Evolutionary conservation across 1,140 invertebrate genomes (phyloP).

Genomic region (Drosophila kepulauana): DNA sequence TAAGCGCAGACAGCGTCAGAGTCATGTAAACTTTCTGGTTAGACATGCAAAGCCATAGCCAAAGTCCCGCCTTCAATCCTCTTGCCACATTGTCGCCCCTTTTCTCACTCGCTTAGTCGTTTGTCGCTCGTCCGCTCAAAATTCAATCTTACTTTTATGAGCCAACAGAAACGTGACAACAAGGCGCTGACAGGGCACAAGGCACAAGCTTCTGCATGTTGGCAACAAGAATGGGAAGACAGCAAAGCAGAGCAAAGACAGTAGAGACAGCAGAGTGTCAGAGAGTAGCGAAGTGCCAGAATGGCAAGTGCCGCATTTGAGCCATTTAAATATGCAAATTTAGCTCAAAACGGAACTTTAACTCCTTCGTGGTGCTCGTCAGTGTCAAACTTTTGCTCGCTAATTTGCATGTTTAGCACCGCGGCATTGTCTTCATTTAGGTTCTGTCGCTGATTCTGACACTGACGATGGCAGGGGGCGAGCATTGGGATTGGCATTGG

Average conservation of each 20-base stretch:
- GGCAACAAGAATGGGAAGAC: neutral
- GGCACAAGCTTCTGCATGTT: slow-evolving; percentile 38
- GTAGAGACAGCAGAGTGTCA: neutral
- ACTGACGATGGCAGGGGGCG: neutral
- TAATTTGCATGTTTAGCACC: slow-evolving; percentile 77
- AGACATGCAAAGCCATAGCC: slow-evolving; percentile 57
- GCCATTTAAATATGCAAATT: slow-evolving; percentile 83
- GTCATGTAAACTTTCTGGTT: slow-evolving; percentile 55
- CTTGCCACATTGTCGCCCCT: neutral
- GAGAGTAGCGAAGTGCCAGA: slow-evolving; percentile 3
- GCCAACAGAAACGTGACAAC: slow-evolving; percentile 79
- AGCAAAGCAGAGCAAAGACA: neutral
- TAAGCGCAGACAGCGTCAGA: slow-evolving; percentile 57
- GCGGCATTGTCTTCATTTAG: slow-evolving; percentile 64
- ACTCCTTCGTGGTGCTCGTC: slow-evolving; percentile 63
- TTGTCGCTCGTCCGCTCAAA: slow-evolving; percentile 68
- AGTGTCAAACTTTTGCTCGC: slow-evolving; percentile 63
- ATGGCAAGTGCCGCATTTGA: slow-evolving; percentile 73
- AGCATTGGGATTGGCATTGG: slow-evolving; percentile 18
- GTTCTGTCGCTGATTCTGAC: neutral
- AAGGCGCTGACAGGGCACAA: slow-evolving; percentile 60
- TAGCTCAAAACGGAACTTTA: slow-evolving; percentile 72
- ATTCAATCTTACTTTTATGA: slow-evolving; percentile 83
- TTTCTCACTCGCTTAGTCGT: slow-evolving; percentile 19
- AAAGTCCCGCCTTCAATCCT: neutral